Base-by-base conservation (phyloP, 2,113 vertebrate genomes). In the Cynopterus brachyotis region DNA sequence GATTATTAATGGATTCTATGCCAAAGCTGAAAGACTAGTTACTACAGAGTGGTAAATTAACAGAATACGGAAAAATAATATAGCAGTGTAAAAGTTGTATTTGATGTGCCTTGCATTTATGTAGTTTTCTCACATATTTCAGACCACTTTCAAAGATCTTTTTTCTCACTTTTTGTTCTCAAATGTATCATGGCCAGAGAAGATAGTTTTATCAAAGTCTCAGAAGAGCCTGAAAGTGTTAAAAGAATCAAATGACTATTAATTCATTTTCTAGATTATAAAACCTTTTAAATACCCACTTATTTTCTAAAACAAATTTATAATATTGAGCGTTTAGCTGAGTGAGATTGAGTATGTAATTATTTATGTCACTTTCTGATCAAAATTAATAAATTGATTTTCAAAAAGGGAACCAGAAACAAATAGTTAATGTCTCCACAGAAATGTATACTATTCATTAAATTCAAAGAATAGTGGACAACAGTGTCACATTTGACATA, bases 221-320 rank as follows among this genome's bases (percentile, higher is more conserved):
- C 50, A 79, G 55, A 92, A 81, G 50, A 45, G 7, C 60, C n/a
- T 55, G 84, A 53, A 76, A 89, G 32, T 88, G 32, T 75, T 92
- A 42, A 73, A 73, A 78, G 22, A 67, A 76, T 62, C 20, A 73
- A 91, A 26, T 76, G 70, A 37, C 37, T 42, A 42, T 57, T 53
- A 81, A 9, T 30, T 24, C 12, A 28, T 64, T 55, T 97, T 53
- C 55, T 72, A 81, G 50, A 85, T 79, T 47, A 47, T 35, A 20
- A 85, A 35, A 37, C n/a, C 69, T 82, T 47, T 72, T 70, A 69
- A 69, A 57, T 81, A 64, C 26, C n/a, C 15, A 42, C 11, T 17
- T 96, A 83, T 37, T 81, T 92, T 75, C 37, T 35, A 37, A 92
- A 96, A 91, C 42, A 88, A 35, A 8, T 67, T 42, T 73, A 47